Base-by-base conservation (phyloP, 2,888 invertebrate species). In the Biston stratarius region DNA sequence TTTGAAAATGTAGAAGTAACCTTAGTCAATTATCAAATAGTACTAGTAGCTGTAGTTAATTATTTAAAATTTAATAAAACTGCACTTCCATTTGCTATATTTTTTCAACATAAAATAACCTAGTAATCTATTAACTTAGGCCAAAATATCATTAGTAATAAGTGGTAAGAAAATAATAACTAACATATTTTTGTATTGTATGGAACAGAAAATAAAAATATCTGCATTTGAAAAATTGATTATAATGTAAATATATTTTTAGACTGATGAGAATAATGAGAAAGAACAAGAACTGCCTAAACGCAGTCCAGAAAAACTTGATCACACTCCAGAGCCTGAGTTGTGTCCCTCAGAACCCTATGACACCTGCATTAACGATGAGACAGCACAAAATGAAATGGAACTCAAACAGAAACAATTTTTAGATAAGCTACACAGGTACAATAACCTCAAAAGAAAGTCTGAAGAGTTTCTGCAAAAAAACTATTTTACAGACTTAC, bases 381-480 rank as follows among this genome's bases (percentile, higher is more conserved):
- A 91, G 47, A 71, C 78, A 58, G 73, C 80, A 65, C 87, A 86
- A 56, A 87, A 79, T 82, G 87, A 90, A 40, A 70, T 87, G 67
- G 89, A 91, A 48, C 69, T 88, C 66, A 92, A 91, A 78, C 91
- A 94, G 78, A 88, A 87, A 73, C 85, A 93, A 73, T 89, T 94
- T 59, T 86, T 93, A 73, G 93, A 93, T 75, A 93, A 89, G 83
- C 82, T 94, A 42, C 90, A 94, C 72, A 90, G 89, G 74, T 81
- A 94, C 61, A 93, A 87, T 75, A 88, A 84, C 70, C 81, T 94
- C 11, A 94, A 94, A 78, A 87, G 94, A 72, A 94, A 93, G 83
- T 94, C 94, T 6, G 92, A 92, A 45, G 94, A 94, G 71, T 91
- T 89, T 63, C 75, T 92, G 34, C 91, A 92, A 72, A 92, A 90